Base-by-base conservation (phyloP, 2,113 vertebrate genomes). In the Neodon shergylaensis region DNA sequence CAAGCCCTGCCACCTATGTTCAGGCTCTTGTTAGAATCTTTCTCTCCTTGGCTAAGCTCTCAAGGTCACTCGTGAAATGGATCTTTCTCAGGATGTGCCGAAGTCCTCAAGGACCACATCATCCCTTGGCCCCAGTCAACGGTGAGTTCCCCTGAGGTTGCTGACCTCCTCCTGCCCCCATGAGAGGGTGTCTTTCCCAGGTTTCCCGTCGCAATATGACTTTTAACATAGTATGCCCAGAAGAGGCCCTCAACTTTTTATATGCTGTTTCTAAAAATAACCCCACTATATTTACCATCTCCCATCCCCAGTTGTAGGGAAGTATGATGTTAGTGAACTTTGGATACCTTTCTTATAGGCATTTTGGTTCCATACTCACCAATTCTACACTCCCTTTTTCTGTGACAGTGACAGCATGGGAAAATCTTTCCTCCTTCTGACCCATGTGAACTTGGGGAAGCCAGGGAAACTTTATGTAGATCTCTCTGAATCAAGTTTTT, bases 61-160 rank as follows among this genome's bases (percentile, higher is more conserved):
- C 17, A 26, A 22, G 39, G 54, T 90, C 36, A 76, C 42, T 21
- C 93, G 7, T 65, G 54, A 84, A 94, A 77, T 81, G 76, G 74
- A 58, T 90, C 70, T 95, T 42, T 81, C 63, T 81, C 11, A 10
- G 42, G 33, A 85, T 78, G 61, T 68, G 44, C 21, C 49, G 10
- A 92, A 63, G 4, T 52, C 61, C n/a, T 82, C 11, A 21, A 36
- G 16, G 14, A 66, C 68, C 31, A 72, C 0, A 72, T 17, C 70
- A 72, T n/a, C 70, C 19, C 31, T 93, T n/a, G 63, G 77, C 36
- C 58, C 13, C 33, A 95, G 88, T 83, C 94, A 92, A 82, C 10
- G 79, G 54, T 0, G 2, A 86, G 77, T 86, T 95, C 72, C 89
- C 58, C 81, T 70, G 90, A 61, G 42, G 47, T 73, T 65, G 42